Conservation (phyloP, 2,888 invertebrate genomes). For the Willowsia nigromaculata region DNA sequence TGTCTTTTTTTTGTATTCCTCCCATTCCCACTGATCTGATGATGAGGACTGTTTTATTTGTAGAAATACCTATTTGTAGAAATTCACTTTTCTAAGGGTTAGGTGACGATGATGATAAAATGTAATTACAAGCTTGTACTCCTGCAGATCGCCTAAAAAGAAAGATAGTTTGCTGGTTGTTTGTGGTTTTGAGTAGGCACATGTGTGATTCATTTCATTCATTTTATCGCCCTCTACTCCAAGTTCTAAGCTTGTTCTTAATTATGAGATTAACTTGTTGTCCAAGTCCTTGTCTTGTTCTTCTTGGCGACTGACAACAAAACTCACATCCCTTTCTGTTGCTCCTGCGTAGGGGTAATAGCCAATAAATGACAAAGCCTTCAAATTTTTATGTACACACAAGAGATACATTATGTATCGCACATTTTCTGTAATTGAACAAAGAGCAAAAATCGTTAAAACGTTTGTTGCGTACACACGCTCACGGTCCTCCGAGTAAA, state of each 20-base stretch:
- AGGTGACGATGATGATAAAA: background rate
- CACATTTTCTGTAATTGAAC: conserved; percentile 15
- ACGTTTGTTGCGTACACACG: background rate
- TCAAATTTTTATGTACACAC: conserved; percentile 1
- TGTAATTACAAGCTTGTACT: background rate
- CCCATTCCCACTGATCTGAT: background rate
- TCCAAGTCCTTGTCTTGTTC: conserved; percentile 23
- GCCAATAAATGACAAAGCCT: conserved; percentile 22
- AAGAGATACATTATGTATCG: conserved; percentile 4
- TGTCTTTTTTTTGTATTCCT: background rate
- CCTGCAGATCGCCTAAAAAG: background rate
- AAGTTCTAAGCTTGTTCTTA: background rate
- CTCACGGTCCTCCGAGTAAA: background rate
- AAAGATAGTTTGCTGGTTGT: background rate
- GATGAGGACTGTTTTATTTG: background rate
- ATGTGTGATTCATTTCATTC: background rate
- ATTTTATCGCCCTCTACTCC: background rate
- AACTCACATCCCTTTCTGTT: background rate
- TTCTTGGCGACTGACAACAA: conserved; percentile 5
- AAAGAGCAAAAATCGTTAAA: background rate
- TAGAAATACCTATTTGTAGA: background rate
- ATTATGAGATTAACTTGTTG: conserved; percentile 21
- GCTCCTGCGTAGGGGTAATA: background rate
- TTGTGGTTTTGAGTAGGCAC: background rate
- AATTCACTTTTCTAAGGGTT: background rate